Evolutionary conservation across 1,140 invertebrate species (phyloP).

Genomic region (Cotesia chilonis): DNA sequence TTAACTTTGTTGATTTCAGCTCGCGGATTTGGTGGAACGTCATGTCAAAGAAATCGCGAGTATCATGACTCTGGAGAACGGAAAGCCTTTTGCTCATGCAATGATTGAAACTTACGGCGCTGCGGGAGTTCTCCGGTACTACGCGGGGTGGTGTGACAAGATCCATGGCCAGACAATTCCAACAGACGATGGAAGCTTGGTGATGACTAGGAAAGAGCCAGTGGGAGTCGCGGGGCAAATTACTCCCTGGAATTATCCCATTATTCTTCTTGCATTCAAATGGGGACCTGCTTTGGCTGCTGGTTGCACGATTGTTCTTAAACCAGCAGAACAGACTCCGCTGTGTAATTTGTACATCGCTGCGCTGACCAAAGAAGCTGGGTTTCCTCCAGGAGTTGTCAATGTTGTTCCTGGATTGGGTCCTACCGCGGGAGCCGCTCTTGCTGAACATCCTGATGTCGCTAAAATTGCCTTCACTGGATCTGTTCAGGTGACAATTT

Average conservation of each 20-base stretch:
- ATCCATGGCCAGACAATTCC: slow-evolving; percentile 89
- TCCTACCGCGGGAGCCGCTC: slow-evolving; percentile 75
- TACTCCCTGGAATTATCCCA: slow-evolving; percentile 92
- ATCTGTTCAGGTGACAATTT: slow-evolving; percentile 56
- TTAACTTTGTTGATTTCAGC: slow-evolving; percentile 50
- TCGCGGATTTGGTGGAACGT: slow-evolving; percentile 80
- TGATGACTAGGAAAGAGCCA: slow-evolving; percentile 80
- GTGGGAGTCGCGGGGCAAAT: slow-evolving; percentile 90
- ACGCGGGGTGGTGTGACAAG: slow-evolving; percentile 93
- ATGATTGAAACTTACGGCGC: slow-evolving; percentile 73
- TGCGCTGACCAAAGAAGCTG: slow-evolving; percentile 82
- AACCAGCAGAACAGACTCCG: slow-evolving; percentile 95
- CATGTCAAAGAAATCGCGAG: slow-evolving; percentile 76
- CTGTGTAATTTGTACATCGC: slow-evolving; percentile 85
- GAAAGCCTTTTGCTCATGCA: slow-evolving; percentile 77
- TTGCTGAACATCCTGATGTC: slow-evolving; percentile 72
- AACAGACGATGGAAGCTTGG: slow-evolving; percentile 64
- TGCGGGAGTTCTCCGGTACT: slow-evolving; percentile 78
- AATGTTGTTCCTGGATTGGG: slow-evolving; percentile 88
- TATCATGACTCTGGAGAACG: slow-evolving; percentile 87
- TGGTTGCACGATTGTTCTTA: slow-evolving; percentile 88
- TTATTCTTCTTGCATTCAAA: slow-evolving; percentile 88
- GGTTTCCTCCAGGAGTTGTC: slow-evolving; percentile 87
- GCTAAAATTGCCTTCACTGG: slow-evolving; percentile 81
- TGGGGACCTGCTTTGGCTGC: slow-evolving; percentile 83